These are phyloP conservation scores for Ahaetulla prasina DNA, from an alignment of 2,113 vertebrate species.

Conservation along the genomic window DNA sequence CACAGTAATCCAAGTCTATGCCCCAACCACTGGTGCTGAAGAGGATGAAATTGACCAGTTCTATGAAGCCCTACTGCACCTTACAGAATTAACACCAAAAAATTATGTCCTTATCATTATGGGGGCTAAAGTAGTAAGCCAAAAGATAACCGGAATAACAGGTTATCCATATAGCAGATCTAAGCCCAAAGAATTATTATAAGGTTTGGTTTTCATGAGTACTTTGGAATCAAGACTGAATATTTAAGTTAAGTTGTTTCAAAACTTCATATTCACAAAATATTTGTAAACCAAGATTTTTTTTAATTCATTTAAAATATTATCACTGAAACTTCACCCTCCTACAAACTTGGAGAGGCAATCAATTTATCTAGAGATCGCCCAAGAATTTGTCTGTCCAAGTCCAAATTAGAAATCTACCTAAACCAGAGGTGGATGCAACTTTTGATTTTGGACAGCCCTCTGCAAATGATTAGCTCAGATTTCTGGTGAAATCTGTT, in stretches of 20 bases:
- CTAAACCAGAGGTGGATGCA: background rate
- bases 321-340: background rate
- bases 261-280: slow-evolving; percentile 38
- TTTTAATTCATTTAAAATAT: slow-evolving; percentile 13
- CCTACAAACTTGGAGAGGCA: background rate
- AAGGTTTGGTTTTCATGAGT: background rate
- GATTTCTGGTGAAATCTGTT: background rate
- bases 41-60: too few relatives aligned
- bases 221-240: background rate
- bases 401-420: background rate
- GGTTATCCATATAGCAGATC: too few relatives aligned
- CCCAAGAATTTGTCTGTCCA: background rate
- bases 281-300: background rate
- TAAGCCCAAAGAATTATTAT: background rate
- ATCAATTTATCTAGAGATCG: background rate
- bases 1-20: too few relatives aligned
- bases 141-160: too few relatives aligned
- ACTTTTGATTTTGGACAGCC: background rate
- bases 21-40: too few relatives aligned
- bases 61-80: too few relatives aligned
- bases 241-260: background rate
- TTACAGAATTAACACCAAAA: too few relatives aligned
- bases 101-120: too few relatives aligned
- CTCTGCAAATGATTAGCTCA: background rate
- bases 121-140: too few relatives aligned